These are phyloP conservation scores for Acomys russatus DNA, from an alignment of 2,797 vertebrate genomes.

Conservation along the genomic window DNA sequence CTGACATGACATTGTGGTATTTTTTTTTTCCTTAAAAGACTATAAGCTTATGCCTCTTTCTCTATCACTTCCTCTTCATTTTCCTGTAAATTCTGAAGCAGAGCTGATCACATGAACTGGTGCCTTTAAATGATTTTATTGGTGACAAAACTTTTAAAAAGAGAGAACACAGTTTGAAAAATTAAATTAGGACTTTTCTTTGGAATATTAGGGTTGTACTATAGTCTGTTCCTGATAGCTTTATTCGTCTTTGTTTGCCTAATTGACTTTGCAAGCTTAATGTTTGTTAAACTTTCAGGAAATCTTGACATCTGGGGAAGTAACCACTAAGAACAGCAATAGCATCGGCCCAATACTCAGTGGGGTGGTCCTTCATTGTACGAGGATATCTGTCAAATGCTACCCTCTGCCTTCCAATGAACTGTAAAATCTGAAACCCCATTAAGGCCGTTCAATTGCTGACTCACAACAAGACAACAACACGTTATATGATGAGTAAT, in stretches of 20 bases:
- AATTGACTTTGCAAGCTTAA: conserved; percentile 22
- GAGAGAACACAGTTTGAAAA: not conserved
- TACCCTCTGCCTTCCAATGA: not conserved
- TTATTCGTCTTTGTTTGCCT: conserved; percentile 5
- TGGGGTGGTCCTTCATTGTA: conserved; percentile 9
- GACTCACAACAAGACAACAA: conserved; percentile 77
- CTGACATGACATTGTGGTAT: not conserved
- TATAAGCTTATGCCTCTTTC: not conserved
- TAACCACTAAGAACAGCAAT: not conserved
- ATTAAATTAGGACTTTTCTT: not conserved
- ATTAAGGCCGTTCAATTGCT: conserved; percentile 74
- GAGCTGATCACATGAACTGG: not conserved
- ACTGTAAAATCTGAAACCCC: conserved; percentile 69
- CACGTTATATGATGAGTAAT: conserved; percentile 62
- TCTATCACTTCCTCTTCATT: not conserved
- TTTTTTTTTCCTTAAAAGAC: not conserved
- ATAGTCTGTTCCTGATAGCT: conserved; percentile 9
- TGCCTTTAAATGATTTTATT: conserved; percentile 40
- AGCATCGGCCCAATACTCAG: not conserved
- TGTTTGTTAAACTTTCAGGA: conserved; percentile 26
- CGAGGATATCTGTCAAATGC: conserved; percentile 69
- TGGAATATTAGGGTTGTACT: not conserved
- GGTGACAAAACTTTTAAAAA: not conserved
- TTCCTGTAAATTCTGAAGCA: not conserved
- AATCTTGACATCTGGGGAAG: conserved; percentile 45